Evolutionary conservation across 1,140 invertebrate genomes (phyloP).

Genomic region (Polypedilum vanderplanki): DNA sequence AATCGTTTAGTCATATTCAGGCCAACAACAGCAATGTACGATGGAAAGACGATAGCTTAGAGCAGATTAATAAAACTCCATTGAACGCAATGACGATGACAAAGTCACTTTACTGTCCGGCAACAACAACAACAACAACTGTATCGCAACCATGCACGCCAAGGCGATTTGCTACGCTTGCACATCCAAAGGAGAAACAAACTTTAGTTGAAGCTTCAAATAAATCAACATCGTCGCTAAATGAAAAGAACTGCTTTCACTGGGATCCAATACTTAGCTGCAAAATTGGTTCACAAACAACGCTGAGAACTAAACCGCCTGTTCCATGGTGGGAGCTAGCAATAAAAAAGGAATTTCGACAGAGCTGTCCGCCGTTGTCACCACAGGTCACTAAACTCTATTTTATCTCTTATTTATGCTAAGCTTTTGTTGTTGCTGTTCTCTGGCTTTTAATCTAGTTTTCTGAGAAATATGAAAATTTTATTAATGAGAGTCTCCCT

Average conservation of each 20-base stretch:
- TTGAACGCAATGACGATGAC: slow-evolving; percentile 8
- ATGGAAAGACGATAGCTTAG: slow-evolving; percentile 1
- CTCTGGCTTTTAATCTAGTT: background rate
- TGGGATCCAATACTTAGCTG: slow-evolving; percentile 45
- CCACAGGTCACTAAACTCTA: slow-evolving; percentile 29
- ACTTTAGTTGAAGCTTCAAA: background rate
- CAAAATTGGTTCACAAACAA: slow-evolving; percentile 56
- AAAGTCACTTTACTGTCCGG: slow-evolving; percentile 30
- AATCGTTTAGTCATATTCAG: slow-evolving; percentile 31
- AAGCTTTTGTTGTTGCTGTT: background rate
- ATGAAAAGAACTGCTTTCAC: background rate
- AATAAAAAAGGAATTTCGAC: slow-evolving; percentile 56
- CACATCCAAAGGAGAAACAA: slow-evolving; percentile 33
- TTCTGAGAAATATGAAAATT: background rate
- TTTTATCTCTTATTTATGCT: slow-evolving; percentile 12
- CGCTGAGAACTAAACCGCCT: slow-evolving; percentile 52
- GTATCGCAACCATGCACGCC: slow-evolving; percentile 33
- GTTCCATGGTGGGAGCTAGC: slow-evolving; percentile 82
- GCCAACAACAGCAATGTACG: background rate
- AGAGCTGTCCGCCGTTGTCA: slow-evolving; percentile 57
- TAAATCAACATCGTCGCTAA: background rate
- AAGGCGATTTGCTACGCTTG: slow-evolving; percentile 42
- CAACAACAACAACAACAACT: slow-evolving; percentile 38
- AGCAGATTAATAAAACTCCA: background rate
- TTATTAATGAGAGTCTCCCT: background rate